Evolutionary conservation across 2,888 invertebrate species (phyloP).

Genomic region (Agrotis segetum): DNA sequence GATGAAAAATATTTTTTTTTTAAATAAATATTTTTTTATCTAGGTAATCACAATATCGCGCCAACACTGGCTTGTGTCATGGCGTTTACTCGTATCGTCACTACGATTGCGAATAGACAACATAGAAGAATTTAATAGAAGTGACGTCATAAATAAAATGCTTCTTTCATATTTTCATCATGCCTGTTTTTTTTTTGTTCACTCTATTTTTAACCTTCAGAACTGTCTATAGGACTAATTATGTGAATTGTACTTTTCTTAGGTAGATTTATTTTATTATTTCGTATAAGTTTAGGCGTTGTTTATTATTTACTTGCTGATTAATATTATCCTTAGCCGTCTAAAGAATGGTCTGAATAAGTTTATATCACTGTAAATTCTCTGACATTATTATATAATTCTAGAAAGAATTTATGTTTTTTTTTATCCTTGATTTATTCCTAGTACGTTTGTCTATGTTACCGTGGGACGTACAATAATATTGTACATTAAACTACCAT

Average conservation of each 20-base stretch:
- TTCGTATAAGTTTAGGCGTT: constrained; percentile 53
- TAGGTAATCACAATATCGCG: too few relatives aligned
- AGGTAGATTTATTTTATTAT: constrained; percentile 46
- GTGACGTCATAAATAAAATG: too few relatives aligned
- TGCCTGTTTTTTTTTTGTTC: constrained; percentile 9
- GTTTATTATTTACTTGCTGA: constrained; percentile 48
- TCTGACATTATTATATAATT: constrained; percentile 64
- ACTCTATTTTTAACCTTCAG: constrained; percentile 17
- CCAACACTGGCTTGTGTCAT: too few relatives aligned
- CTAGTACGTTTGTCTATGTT: not conserved
- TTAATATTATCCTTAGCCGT: constrained; percentile 31
- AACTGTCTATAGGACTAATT: constrained; percentile 27
- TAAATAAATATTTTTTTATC: too few relatives aligned
- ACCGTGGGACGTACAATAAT: too few relatives aligned
- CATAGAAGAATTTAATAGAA: too few relatives aligned
- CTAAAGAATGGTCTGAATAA: constrained; percentile 67
- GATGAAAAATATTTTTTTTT: too few relatives aligned
- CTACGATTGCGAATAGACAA: too few relatives aligned
- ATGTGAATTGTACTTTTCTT: constrained; percentile 49
- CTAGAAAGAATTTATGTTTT: constrained; percentile 24
- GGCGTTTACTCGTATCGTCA: too few relatives aligned
- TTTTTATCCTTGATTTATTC: constrained; percentile 16
- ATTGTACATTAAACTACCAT: too few relatives aligned
- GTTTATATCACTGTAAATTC: constrained; percentile 64
- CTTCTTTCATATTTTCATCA: too few relatives aligned